Evolutionary conservation across 2,113 vertebrate genomes (phyloP).

Genomic region (Symphodus melops): DNA sequence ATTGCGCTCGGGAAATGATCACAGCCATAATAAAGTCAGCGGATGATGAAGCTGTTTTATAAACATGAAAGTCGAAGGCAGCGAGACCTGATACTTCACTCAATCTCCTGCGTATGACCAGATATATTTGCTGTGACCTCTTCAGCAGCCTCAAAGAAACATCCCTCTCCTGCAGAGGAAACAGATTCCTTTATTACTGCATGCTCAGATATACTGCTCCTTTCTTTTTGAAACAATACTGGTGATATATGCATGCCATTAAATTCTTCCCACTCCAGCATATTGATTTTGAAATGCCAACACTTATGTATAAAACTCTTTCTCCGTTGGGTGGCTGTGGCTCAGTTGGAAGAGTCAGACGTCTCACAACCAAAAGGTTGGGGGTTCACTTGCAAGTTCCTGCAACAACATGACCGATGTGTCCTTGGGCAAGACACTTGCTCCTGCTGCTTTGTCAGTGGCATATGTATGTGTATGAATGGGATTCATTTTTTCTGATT

Average conservation of each 20-base stretch:
- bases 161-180: constrained; percentile 21
- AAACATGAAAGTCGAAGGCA: constrained; percentile 59
- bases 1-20: constrained; percentile 14
- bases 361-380: no score
- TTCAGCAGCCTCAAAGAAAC: constrained; percentile 19
- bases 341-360: no score
- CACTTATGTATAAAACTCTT: constrained; percentile 14
- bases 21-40: constrained; percentile 45
- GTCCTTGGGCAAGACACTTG: no score
- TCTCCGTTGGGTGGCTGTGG: not conserved
- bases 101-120: constrained; percentile 34
- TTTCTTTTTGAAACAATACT: constrained; percentile 7
- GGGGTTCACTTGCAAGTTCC: no score
- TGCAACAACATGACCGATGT: no score
- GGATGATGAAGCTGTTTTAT: constrained; percentile 63
- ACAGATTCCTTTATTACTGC: constrained; percentile 11
- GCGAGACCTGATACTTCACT: constrained; percentile 22
- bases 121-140: constrained; percentile 47
- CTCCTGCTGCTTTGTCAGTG: no score
- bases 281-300: constrained; percentile 23
- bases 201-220: constrained; percentile 7
- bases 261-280: not conserved
- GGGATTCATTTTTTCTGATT: no score
- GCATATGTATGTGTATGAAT: no score
- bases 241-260: not conserved